phyloP scores from a whole-genome alignment of 2,888 invertebrate species.

The Ashinkailepas kermadecensis region DNA sequence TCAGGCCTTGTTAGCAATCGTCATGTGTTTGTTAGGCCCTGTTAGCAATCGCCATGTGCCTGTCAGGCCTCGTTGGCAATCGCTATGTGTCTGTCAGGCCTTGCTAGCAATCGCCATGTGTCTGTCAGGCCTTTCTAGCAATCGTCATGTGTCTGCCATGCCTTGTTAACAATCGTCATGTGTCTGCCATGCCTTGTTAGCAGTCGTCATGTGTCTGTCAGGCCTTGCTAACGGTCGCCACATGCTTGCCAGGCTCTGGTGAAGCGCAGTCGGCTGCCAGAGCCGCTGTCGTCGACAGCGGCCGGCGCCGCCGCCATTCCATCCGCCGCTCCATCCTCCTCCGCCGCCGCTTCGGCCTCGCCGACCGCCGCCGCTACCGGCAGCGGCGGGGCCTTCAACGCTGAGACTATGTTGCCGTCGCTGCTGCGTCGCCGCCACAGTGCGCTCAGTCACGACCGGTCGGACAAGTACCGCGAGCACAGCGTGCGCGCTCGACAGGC shows the following conservation, averaged over 20 bases:
- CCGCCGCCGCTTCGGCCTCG: background rate
- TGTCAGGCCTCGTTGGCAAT: too few species aligned
- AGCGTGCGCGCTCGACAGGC: background rate
- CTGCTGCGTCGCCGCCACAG: conserved; percentile 53
- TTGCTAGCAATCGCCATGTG: too few species aligned
- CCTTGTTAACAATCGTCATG: too few species aligned
- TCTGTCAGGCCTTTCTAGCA: too few species aligned
- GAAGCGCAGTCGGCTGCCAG: conserved; percentile 21
- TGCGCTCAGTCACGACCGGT: background rate
- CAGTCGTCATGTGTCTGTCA: too few species aligned
- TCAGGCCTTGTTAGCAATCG: too few species aligned
- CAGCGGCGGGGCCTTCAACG: conserved; percentile 44
- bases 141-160: too few species aligned
- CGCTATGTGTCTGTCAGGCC: too few species aligned
- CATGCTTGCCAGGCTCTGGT: conserved; percentile 20
- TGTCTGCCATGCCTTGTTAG: too few species aligned
- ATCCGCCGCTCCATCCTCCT: background rate
- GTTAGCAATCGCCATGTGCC: too few species aligned
- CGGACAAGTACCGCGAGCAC: conserved; percentile 6
- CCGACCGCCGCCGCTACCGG: conserved; percentile 29
- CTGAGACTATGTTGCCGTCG: conserved; percentile 50
- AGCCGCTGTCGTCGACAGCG: background rate
- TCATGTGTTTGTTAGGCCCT: too few species aligned
- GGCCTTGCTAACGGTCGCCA: too few species aligned
- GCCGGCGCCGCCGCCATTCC: background rate